phyloP scores from a whole-genome alignment of 2,797 vertebrate species.

The Sphaeramia orbicularis region DNA sequence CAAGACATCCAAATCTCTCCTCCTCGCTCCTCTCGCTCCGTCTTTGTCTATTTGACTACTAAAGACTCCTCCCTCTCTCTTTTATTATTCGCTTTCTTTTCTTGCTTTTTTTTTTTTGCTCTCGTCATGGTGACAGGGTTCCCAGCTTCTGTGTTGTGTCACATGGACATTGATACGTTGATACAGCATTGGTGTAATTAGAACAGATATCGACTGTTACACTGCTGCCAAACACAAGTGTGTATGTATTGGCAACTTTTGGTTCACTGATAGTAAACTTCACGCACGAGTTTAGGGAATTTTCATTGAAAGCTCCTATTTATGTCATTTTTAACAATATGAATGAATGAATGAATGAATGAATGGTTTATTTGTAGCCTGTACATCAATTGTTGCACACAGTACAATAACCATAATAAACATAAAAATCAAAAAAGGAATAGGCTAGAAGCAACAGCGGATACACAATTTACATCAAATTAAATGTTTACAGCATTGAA shows the following conservation, averaged over 20 bases:
- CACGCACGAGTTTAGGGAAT: conserved; percentile 1
- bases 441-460: too few relatives aligned
- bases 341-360: too few relatives aligned
- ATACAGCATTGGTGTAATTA: conserved; percentile 68
- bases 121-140: conserved; percentile 32
- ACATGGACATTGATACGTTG: conserved; percentile 63
- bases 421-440: too few relatives aligned
- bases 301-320: neutral
- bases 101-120: neutral
- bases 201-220: conserved; percentile 59
- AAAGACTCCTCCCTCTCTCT: neutral
- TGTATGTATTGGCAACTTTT: conserved; percentile 12
- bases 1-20: conserved; percentile 52
- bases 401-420: too few relatives aligned
- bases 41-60: conserved; percentile 7
- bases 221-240: conserved; percentile 54
- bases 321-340: too few relatives aligned
- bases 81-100: neutral
- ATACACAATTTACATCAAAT: too few relatives aligned
- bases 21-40: conserved; percentile 9
- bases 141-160: conserved; percentile 50
- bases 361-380: too few relatives aligned
- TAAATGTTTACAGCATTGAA: too few relatives aligned
- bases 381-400: too few relatives aligned
- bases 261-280: neutral